phyloP scores from a whole-genome alignment of 2,113 vertebrate species.

The Dasypus novemcinctus region DNA sequence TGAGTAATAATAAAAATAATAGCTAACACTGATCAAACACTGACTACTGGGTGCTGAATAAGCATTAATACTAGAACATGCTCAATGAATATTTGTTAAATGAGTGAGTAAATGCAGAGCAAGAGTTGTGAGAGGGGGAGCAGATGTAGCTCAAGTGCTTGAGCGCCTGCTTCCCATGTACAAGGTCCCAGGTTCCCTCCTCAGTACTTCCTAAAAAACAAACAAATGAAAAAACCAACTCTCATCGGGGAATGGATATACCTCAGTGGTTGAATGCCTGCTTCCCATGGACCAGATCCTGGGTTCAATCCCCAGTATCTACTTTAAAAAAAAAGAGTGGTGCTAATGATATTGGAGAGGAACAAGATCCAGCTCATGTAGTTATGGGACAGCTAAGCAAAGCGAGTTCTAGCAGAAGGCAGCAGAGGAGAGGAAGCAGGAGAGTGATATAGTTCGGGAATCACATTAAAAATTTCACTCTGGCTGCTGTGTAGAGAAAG shows the following conservation, averaged over 20 bases:
- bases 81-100: not conserved
- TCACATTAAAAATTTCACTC: not conserved
- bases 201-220: too few species aligned
- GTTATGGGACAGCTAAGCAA: not conserved
- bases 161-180: too few species aligned
- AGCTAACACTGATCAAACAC: not conserved
- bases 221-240: too few species aligned
- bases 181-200: too few species aligned
- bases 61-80: not conserved
- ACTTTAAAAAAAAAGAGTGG: too few species aligned
- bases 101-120: not conserved
- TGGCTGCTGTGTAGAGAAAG: not conserved
- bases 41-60: not conserved
- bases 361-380: too few species aligned
- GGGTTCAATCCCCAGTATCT: too few species aligned
- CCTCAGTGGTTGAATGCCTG: too few species aligned
- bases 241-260: too few species aligned
- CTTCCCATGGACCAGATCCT: too few species aligned
- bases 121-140: not conserved
- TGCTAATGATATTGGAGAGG: not conserved
- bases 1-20: not conserved
- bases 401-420: not conserved
- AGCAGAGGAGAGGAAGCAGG: rapidly evolving
- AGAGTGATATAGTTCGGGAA: too few species aligned
- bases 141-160: too few species aligned